Percentiles rank a stretch among this genome's conserved stretches.
Evolutionary conservation across 2,888 invertebrate species (phyloP).

Genomic region (Sarcophaga subvicina): DNA sequence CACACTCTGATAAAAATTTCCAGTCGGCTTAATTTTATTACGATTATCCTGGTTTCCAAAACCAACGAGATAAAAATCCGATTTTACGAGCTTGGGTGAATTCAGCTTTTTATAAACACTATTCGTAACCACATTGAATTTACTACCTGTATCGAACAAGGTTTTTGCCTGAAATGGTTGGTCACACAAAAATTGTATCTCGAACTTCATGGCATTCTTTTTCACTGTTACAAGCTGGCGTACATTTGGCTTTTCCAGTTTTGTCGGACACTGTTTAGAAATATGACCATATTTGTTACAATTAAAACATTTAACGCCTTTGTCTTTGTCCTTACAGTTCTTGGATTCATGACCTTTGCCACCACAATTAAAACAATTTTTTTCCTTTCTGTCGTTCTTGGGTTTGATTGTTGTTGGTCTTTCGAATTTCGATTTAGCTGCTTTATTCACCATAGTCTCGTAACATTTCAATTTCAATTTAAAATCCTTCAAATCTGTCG

Average conservation of each 20-base stretch:
- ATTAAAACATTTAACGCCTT: slow-evolving; percentile 61
- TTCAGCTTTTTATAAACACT: background rate
- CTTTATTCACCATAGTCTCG: too few relatives aligned
- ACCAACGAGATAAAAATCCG: slow-evolving; percentile 28
- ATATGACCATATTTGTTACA: slow-evolving; percentile 53
- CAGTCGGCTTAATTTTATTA: slow-evolving; percentile 7
- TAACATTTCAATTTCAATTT: background rate
- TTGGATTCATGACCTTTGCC: slow-evolving; percentile 57
- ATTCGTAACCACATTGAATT: slow-evolving; percentile 22
- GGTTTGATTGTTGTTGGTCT: slow-evolving; percentile 1
- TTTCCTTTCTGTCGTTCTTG: slow-evolving; percentile 30
- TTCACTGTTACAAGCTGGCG: slow-evolving; percentile 9
- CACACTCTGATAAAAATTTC: slow-evolving; percentile 15
- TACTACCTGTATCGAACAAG: slow-evolving; percentile 39
- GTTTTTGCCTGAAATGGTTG: background rate
- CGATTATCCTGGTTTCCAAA: slow-evolving; percentile 21
- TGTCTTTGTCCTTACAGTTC: slow-evolving; percentile 41
- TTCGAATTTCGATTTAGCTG: background rate
- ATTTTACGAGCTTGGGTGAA: slow-evolving; percentile 1
- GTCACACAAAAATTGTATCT: slow-evolving; percentile 21
- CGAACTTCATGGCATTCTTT: slow-evolving; percentile 27
- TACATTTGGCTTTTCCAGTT: slow-evolving; percentile 29
- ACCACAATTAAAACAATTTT: slow-evolving; percentile 62
- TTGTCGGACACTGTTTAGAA: slow-evolving; percentile 24
- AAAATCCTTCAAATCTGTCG: background rate